Base-by-base conservation (phyloP, 1,140 invertebrate species). In the Bombus waltoni region DNA sequence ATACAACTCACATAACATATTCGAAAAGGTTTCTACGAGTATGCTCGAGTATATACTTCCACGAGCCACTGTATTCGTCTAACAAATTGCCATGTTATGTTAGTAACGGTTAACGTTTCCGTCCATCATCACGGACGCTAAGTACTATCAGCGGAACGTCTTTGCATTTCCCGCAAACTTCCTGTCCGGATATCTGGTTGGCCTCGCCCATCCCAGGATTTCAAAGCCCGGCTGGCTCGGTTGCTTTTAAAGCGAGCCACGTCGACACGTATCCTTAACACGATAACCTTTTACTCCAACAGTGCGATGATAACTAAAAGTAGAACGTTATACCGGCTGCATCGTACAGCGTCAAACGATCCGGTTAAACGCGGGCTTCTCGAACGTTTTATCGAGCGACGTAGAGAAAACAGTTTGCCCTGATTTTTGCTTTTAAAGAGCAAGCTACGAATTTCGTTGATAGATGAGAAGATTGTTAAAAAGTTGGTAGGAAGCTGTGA, bases 271-370 rank as follows among this genome's bases (percentile, higher is more conserved):
- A 80, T 53, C 65, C 78, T 80, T 80, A 80, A 80, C 78, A 80
- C 78, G 78, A 80, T 80, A 80, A 80, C 78, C 78, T 80, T 80
- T 80, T 32, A 25, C 78, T 80, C 78, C 25, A 32, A 8, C 18
- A 62, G 13, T 2, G 10, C 35, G 65, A 79, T 77, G 75, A 77
- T 77, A 68, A 79, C 77, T 79, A 80, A 80, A 80, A 80, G 78
- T 80, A 53, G 78, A 80, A 70, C 78, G 78, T 80, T 80, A 47
- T 53, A 70, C 44, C 38, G 42, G 77, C 74, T 77, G 38, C 57
- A 77, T 42, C 75, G 75, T 68, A 70, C 22, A 53, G 62, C 77
- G 77, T 35, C 77, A 70, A 53, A 70, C 44, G 78, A 80, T 70
- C 78, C 65, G 78, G 44, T 80, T 80, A 80, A 80, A 80, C 42